phyloP scores from a whole-genome alignment of 2,888 invertebrate species.

The Drosophila putrida region DNA sequence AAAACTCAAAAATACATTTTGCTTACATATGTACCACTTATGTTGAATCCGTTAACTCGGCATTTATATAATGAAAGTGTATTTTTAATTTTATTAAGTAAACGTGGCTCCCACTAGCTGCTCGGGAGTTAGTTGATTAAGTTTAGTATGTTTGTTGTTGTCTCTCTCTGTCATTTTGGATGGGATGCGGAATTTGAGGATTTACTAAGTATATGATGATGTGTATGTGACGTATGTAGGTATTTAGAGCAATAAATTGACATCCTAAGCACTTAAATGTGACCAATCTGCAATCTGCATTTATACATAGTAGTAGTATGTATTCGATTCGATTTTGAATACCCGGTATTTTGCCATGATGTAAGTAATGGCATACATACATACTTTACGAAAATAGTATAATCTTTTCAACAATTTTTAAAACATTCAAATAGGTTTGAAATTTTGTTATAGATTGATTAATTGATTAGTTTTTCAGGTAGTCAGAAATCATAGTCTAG shows the following conservation, averaged over 20 bases:
- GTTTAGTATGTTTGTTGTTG: conserved; percentile 21
- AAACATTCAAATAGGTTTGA: too few species aligned
- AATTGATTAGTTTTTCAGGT: too few species aligned
- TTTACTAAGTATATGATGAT: too few species aligned
- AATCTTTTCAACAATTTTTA: too few species aligned
- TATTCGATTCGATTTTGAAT: conserved; percentile 9
- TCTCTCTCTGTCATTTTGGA: conserved; percentile 10
- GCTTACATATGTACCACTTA: conserved; percentile 61
- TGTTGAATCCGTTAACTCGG: conserved; percentile 57
- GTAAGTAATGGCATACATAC: conserved; percentile 7
- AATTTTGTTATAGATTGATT: too few species aligned
- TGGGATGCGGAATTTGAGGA: conserved; percentile 6
- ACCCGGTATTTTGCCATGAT: neutral
- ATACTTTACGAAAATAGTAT: neutral
- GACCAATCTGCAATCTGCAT: conserved; percentile 19
- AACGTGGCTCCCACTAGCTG: conserved; percentile 44
- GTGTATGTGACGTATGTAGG: conserved; percentile 21
- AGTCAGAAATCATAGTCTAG: too few species aligned
- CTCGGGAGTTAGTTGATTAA: conserved; percentile 14
- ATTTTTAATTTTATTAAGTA: conserved; percentile 57
- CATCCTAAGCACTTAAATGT: conserved; percentile 23
- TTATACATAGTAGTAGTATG: too few species aligned
- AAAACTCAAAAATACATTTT: conserved; percentile 56
- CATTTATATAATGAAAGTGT: conserved; percentile 43
- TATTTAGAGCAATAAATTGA: conserved; percentile 36